Percentiles rank a stretch among this genome's conserved stretches.
phyloP scores from a whole-genome alignment of 2,113 vertebrate species.

The Pygoscelis adeliae region DNA sequence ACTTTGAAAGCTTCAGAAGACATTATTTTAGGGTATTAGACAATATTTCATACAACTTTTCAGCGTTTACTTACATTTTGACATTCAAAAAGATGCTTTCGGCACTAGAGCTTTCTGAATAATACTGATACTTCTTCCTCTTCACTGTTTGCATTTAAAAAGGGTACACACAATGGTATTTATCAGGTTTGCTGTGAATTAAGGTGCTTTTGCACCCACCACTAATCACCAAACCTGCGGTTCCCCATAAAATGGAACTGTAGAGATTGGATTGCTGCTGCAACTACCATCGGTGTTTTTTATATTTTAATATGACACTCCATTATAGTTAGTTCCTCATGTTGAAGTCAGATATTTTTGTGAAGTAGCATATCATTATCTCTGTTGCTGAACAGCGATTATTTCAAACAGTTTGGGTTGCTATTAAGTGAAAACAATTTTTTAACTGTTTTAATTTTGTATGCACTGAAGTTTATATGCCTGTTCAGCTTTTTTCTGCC shows the following conservation, averaged over 20 bases:
- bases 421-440: slow-evolving; percentile 27
- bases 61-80: background rate
- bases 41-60: background rate
- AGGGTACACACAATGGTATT: background rate
- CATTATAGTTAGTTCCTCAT: slow-evolving; percentile 24
- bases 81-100: background rate
- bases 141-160: background rate
- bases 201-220: background rate
- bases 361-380: slow-evolving; percentile 30
- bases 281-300: background rate
- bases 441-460: slow-evolving; percentile 39
- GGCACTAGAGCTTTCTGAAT: background rate
- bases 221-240: background rate
- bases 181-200: background rate
- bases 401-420: slow-evolving; percentile 34
- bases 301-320: slow-evolving; percentile 50
- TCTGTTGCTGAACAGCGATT: background rate
- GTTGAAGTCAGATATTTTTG: slow-evolving; percentile 43
- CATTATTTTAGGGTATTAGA: background rate
- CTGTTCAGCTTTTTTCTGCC: slow-evolving; percentile 26
- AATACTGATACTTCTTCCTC: background rate
- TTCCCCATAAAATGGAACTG: background rate
- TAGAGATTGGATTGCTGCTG: background rate
- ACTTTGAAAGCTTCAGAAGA: background rate
- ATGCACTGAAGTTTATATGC: background rate